Percentiles rank a stretch among this genome's conserved stretches.
Evolutionary conservation across 2,113 vertebrate genomes (phyloP).

Genomic region (Carlito syrichta): DNA sequence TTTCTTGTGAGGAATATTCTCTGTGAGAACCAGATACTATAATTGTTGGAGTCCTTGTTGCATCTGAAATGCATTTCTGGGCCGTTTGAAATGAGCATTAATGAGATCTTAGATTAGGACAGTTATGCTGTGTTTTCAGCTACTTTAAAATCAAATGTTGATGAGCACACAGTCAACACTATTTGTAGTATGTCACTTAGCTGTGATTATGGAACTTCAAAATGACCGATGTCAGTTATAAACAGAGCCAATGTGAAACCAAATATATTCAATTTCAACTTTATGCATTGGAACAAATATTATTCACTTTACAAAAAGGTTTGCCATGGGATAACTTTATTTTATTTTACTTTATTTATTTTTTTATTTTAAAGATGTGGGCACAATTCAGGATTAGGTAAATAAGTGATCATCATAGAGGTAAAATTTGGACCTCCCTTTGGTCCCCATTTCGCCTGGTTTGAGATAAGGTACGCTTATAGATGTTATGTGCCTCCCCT

Average conservation of each 20-base stretch:
- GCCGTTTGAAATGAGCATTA: not conserved
- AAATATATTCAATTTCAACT: not conserved
- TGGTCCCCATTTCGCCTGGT: no score
- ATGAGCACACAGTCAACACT: not conserved
- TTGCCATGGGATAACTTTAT: no score
- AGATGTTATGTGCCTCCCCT: no score
- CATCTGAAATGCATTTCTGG: not conserved
- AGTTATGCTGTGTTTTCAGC: not conserved
- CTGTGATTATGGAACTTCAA: not conserved
- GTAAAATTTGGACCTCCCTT: no score
- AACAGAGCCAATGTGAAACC: not conserved
- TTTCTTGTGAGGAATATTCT: not conserved
- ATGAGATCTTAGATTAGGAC: not conserved
- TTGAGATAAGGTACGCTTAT: no score
- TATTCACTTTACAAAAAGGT: conserved; percentile 8
- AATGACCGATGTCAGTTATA: not conserved
- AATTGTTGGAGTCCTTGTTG: not conserved
- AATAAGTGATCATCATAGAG: no score
- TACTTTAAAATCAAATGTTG: not conserved
- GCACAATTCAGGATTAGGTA: no score
- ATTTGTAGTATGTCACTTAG: not conserved
- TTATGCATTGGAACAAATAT: not conserved
- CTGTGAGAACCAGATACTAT: not conserved
- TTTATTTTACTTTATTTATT: no score
- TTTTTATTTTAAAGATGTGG: no score